Percentiles rank a stretch among this genome's conserved stretches.
phyloP scores from a whole-genome alignment of 2,113 vertebrate species.

The Corydoras maculifer region DNA sequence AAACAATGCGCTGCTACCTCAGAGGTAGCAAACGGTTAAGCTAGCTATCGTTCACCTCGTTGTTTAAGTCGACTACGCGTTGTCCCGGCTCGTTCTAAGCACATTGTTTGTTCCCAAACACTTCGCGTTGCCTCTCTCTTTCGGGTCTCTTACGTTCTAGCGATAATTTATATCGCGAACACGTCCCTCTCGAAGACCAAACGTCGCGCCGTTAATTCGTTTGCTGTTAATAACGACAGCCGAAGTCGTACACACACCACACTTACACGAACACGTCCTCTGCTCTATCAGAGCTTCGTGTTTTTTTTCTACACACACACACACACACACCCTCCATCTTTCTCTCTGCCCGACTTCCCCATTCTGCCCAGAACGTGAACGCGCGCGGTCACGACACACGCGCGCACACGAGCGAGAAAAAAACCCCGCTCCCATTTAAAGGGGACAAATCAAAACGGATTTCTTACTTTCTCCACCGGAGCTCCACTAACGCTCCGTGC shows the following conservation, averaged over 20 bases:
- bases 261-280: constrained; percentile 40
- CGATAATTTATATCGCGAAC: constrained; percentile 49
- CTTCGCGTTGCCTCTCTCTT: no score
- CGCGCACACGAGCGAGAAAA: constrained; percentile 27
- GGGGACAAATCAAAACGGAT: constrained; percentile 64
- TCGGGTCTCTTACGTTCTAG: no score
- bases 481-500: constrained; percentile 66
- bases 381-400: constrained; percentile 27
- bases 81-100: no score
- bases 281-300: constrained; percentile 31
- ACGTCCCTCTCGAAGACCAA: constrained; percentile 53
- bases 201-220: constrained; percentile 68
- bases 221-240: constrained; percentile 66
- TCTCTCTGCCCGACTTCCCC: constrained; percentile 27
- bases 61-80: no score
- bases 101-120: no score
- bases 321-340: constrained; percentile 21
- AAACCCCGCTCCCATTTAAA: constrained; percentile 43
- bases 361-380: constrained; percentile 38
- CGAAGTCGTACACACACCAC: constrained; percentile 48
- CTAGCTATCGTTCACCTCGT: no score
- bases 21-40: no score
- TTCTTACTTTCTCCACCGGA: constrained; percentile 68
- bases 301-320: constrained; percentile 1
- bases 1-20: background rate